Percentiles rank a stretch among this genome's conserved stretches.
Evolutionary conservation across 2,797 vertebrate genomes (phyloP).

Genomic region (Pseudomugil tenellus): DNA sequence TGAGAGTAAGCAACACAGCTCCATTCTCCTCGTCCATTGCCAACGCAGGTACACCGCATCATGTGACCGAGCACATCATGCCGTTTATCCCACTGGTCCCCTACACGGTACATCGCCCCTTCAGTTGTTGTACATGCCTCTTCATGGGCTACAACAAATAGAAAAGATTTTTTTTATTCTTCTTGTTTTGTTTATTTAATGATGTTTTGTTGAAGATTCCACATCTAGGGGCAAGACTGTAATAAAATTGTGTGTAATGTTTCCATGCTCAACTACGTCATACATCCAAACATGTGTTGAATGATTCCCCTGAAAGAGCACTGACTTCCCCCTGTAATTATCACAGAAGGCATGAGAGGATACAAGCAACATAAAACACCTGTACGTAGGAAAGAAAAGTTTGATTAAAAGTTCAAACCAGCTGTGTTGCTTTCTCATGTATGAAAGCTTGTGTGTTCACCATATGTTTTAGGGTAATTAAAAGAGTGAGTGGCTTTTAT

Average conservation of each 20-base stretch:
- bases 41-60: constrained; percentile 97
- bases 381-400: constrained; percentile 25
- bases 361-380: constrained; percentile 45
- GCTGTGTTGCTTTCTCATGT: constrained; percentile 37
- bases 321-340: constrained; percentile 47
- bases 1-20: constrained; percentile 95
- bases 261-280: neutral
- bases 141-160: constrained; percentile 87
- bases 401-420: constrained; percentile 56
- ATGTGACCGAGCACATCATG: constrained; percentile 94
- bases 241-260: neutral
- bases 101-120: constrained; percentile 94
- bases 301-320: constrained; percentile 25
- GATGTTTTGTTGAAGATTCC: neutral
- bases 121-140: constrained; percentile 94
- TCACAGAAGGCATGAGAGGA: constrained; percentile 18
- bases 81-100: constrained; percentile 98
- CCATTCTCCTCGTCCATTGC: constrained; percentile 97
- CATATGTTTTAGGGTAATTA: constrained; percentile 49
- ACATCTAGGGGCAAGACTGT: neutral
- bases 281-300: neutral
- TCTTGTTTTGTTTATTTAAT: neutral
- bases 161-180: neutral
- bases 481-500: constrained; percentile 40
- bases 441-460: constrained; percentile 42